Evolutionary conservation across 2,113 vertebrate genomes (phyloP).

Genomic region (Pyxicephalus adspersus): DNA sequence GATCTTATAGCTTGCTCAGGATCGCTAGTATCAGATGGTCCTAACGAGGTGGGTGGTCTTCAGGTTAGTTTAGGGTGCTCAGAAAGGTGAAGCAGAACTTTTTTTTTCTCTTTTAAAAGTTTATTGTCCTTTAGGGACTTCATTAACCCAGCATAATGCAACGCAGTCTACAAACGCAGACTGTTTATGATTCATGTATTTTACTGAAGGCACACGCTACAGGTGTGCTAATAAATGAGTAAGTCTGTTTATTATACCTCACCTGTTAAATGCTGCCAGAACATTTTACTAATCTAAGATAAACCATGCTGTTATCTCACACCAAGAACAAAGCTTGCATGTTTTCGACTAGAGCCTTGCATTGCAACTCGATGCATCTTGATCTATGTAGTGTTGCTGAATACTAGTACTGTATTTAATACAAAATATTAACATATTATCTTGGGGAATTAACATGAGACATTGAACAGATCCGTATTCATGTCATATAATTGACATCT

Average conservation of each 20-base stretch:
- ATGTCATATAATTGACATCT: too few species aligned
- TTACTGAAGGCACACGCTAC: neutral
- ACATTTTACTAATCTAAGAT: slow-evolving; percentile 65
- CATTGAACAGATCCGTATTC: too few species aligned
- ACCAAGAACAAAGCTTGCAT: slow-evolving; percentile 14
- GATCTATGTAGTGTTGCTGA: neutral
- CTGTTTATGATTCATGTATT: slow-evolving; percentile 15
- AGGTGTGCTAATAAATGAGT: slow-evolving; percentile 11
- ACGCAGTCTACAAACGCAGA: neutral
- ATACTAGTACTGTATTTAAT: neutral
- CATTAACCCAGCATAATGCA: neutral
- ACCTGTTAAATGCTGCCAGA: slow-evolving; percentile 2
- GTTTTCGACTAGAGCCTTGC: neutral
- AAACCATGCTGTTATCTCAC: slow-evolving; percentile 70
- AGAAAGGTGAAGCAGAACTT: too few species aligned
- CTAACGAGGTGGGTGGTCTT: too few species aligned
- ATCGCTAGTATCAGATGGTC: too few species aligned
- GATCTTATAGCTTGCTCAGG: too few species aligned
- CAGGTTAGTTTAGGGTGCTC: too few species aligned
- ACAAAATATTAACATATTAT: neutral
- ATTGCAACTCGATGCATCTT: neutral
- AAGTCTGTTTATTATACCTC: slow-evolving; percentile 27
- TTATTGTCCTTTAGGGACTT: neutral
- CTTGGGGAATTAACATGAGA: too few species aligned
- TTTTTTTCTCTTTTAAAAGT: too few species aligned